A percentile compares a stretch with the other conserved stretches of the same genome.
These are phyloP conservation scores for Calcarius lapponicus DNA, from an alignment of 2,797 vertebrate species.

Conservation along the genomic window DNA sequence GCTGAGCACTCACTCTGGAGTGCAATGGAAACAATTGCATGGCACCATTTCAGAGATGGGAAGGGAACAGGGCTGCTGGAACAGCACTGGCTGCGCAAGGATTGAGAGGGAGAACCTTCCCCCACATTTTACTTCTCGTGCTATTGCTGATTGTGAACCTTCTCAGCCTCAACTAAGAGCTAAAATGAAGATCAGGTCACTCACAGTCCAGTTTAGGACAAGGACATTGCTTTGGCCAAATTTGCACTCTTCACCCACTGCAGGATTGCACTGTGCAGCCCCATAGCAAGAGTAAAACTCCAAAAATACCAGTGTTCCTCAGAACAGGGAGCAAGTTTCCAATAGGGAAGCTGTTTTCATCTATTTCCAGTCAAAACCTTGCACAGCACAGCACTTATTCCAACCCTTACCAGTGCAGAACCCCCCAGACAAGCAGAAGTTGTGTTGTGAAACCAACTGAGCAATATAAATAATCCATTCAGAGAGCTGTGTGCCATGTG, in stretches of 20 bases:
- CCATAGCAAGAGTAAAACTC: neutral
- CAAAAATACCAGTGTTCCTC: neutral
- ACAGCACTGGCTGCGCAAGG: neutral
- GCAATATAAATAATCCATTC: neutral
- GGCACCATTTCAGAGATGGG: neutral
- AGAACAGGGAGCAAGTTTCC: neutral
- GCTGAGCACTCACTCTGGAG: neutral
- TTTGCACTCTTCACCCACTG: neutral
- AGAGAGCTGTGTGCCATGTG: neutral
- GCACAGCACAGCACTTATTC: neutral
- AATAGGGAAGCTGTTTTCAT: neutral
- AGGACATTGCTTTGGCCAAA: neutral
- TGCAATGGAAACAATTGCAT: neutral
- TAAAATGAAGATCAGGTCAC: fast-evolving
- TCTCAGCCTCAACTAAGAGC: neutral
- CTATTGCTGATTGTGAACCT: neutral
- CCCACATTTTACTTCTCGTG: neutral
- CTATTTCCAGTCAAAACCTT: neutral
- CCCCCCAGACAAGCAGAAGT: neutral
- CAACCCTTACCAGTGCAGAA: neutral
- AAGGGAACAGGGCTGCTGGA: neutral
- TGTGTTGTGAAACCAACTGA: neutral
- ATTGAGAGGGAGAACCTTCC: neutral
- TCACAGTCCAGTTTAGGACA: neutral
- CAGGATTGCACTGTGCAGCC: neutral